Evolutionary conservation across 2,888 invertebrate genomes (phyloP).

Genomic region (Resseliella maxima): DNA sequence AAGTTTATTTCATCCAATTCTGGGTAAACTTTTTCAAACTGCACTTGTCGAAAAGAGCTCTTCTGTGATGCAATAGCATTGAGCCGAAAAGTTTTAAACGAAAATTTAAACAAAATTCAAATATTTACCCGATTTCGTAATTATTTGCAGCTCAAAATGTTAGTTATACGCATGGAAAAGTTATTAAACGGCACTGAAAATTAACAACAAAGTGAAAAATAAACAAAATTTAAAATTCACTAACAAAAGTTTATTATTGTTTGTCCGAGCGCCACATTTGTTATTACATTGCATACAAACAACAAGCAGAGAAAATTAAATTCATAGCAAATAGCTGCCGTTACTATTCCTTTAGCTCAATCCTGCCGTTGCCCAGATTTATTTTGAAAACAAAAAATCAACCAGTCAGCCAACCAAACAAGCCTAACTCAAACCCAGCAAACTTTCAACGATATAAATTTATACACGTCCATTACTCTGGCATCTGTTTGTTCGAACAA

Average conservation of each 20-base stretch:
- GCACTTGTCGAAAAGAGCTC: not conserved
- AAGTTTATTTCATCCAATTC: not conserved
- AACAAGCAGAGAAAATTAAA: not conserved
- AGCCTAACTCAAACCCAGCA: not conserved
- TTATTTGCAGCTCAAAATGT: constrained; percentile 27
- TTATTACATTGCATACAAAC: constrained; percentile 10
- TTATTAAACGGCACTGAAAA: constrained; percentile 4
- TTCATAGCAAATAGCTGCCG: not conserved
- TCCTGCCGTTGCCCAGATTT: not conserved
- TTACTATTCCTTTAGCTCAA: not conserved
- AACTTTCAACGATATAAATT: constrained; percentile 20
- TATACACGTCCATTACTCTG: not conserved
- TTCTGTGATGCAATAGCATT: not conserved
- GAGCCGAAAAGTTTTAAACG: constrained; percentile 17
- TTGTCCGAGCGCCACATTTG: not conserved
- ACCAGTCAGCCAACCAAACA: not conserved
- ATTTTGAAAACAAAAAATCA: constrained; percentile 29
- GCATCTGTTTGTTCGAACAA: not conserved
- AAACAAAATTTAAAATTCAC: constrained; percentile 29
- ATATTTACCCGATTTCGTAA: constrained; percentile 38
- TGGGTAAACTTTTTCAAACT: not conserved
- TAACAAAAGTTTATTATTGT: constrained; percentile 51
- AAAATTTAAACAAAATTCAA: constrained; percentile 23
- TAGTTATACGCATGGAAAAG: constrained; percentile 46
- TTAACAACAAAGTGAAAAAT: constrained; percentile 30